Evolutionary conservation across 1,140 invertebrate genomes (phyloP), one percentile per base, ranked within the genome.

Genomic region (Penaeus japonicus): DNA sequence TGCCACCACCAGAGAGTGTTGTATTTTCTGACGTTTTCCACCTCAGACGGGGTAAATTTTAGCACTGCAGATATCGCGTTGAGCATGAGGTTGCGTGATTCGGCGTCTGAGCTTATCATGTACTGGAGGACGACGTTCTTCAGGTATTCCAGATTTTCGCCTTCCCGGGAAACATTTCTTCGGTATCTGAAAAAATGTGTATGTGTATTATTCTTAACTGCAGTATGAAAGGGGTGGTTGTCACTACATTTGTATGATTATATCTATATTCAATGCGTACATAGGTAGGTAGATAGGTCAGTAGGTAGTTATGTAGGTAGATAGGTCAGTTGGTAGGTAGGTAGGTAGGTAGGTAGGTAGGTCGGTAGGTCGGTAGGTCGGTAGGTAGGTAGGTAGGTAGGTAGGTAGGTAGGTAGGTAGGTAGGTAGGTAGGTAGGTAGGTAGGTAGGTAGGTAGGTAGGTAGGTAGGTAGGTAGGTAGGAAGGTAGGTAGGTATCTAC

Each of bases 51-150:
- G 84, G 95, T 96, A 91, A 97, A 97, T 92, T 96, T 95, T 12
- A 98, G 93, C 5, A 97, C 95, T 22, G 96, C 96, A 1, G 96
- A 95, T 87, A 98, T 97, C 0, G 97, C 97, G 93, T 97, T 97
- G 20, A 97, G 91, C 96, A 97, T 97, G 91, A 97, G 96, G 30
- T 94, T 94, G 90, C 95, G 95, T 15, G 95, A 95, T 7, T 94
- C 94, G 20, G 93, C 92, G 92, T 97, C 96, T 1, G 93, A 94
- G 18, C 95, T 95, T n/a, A 95, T 94, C 80, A 98, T 93, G 92
- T 95, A 98, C 89, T 96, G 96, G 27, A 97, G 94, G 65, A 97
- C 95, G 15, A 98, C 97, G 93, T 98, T 98, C 92, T 98, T 98
- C 87, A 98, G 92, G 92, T 98, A 98, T 92, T 97, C 97, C 65